phyloP scores from a whole-genome alignment of 2,113 vertebrate species.

The Stegostoma tigrinum region DNA sequence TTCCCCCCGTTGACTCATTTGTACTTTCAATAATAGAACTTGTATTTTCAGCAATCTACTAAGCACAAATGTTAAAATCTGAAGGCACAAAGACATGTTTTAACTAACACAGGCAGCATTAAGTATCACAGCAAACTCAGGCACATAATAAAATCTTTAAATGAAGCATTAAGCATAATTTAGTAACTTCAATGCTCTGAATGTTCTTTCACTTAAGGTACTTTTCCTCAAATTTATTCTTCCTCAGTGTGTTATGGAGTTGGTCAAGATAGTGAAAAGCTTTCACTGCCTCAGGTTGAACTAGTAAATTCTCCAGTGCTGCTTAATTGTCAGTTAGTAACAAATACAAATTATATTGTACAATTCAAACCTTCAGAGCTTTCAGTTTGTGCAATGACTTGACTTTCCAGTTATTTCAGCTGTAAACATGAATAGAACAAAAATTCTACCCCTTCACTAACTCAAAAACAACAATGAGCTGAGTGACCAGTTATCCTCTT shows the following conservation, averaged over 20 bases:
- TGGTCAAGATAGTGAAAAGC: not conserved
- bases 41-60: too few species aligned
- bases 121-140: too few species aligned
- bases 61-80: too few species aligned
- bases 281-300: not conserved
- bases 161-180: too few species aligned
- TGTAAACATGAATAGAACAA: not conserved
- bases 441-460: not conserved
- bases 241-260: not conserved
- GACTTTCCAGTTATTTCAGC: not conserved
- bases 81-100: too few species aligned
- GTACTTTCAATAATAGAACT: too few species aligned
- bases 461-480: not conserved
- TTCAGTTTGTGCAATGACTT: not conserved
- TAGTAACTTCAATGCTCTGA: not conserved
- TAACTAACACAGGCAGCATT: too few species aligned
- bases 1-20: too few species aligned
- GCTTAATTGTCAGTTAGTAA: not conserved
- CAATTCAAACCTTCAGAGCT: not conserved
- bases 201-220: not conserved
- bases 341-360: not conserved
- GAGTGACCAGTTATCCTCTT: not conserved
- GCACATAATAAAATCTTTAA: too few species aligned
- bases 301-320: not conserved
- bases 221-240: not conserved